These are phyloP conservation scores for Dryadula phaetusa DNA, from an alignment of 2,888 invertebrate species.

Conservation along the genomic window DNA sequence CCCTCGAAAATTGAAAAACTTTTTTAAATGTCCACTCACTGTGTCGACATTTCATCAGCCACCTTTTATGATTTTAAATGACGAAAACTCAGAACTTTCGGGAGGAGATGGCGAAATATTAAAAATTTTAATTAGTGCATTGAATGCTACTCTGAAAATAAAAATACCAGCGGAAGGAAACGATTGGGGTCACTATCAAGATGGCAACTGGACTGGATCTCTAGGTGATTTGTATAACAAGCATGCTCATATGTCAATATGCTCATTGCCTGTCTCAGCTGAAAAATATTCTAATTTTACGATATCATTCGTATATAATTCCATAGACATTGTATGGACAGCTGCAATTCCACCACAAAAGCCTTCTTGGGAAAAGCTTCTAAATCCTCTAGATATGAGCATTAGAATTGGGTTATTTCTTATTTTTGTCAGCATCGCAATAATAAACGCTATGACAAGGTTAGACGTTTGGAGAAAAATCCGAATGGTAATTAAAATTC, in stretches of 20 bases:
- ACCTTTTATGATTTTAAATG: slow-evolving; percentile 63
- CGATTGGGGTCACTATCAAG: slow-evolving; percentile 54
- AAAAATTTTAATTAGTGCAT: slow-evolving; percentile 52
- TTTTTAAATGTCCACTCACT: slow-evolving; percentile 56
- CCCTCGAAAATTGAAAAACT: slow-evolving; percentile 56
- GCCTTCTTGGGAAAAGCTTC: slow-evolving; percentile 62
- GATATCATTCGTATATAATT: slow-evolving; percentile 63
- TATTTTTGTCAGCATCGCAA: slow-evolving; percentile 56
- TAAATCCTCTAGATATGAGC: slow-evolving; percentile 57
- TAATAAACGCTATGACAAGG: slow-evolving; percentile 53
- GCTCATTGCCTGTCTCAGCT: slow-evolving; percentile 58
- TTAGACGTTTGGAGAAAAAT: slow-evolving; percentile 51
- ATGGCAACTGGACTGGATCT: slow-evolving; percentile 67
- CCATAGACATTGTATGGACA: slow-evolving; percentile 66
- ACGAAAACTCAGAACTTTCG: slow-evolving; percentile 50
- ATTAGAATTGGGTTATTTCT: slow-evolving; percentile 55
- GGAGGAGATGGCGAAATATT: slow-evolving; percentile 65
- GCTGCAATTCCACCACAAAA: slow-evolving; percentile 54
- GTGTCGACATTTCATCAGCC: slow-evolving; percentile 65
- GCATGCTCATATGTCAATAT: slow-evolving; percentile 57
- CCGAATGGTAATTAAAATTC: slow-evolving; percentile 50
- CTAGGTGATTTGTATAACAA: slow-evolving; percentile 61
- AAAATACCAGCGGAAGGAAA: slow-evolving; percentile 51
- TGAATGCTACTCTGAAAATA: slow-evolving; percentile 62
- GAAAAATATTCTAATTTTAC: slow-evolving; percentile 62